A percentile compares a stretch with the other conserved stretches of the same genome.
Conservation (phyloP, 2,113 vertebrate genomes). For the Mesembrinibis cayennensis region DNA sequence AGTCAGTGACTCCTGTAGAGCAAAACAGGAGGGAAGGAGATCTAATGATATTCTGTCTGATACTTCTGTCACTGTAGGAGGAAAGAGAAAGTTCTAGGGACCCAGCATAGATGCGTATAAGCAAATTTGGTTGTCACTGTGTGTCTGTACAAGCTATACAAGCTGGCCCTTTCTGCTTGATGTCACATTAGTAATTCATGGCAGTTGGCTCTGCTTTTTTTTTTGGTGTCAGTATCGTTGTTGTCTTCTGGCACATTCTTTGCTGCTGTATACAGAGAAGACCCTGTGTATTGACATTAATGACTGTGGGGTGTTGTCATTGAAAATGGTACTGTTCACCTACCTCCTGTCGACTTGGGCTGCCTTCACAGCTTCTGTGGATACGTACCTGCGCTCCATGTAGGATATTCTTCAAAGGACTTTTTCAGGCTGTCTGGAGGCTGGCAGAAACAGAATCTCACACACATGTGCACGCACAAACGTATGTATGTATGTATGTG, state of each 20-base stretch:
- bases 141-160: neutral
- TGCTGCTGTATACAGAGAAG: neutral
- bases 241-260: neutral
- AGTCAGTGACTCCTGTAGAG: neutral
- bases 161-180: neutral
- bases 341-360: neutral
- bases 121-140: neutral
- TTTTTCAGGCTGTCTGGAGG: neutral
- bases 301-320: neutral
- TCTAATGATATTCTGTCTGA: neutral
- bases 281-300: neutral
- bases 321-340: neutral
- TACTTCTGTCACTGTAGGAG: neutral
- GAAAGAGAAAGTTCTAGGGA: neutral
- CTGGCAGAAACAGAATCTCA: neutral
- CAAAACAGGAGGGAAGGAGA: neutral
- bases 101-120: neutral
- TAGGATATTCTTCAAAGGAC: neutral
- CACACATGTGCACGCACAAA: rapidly evolving
- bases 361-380: neutral
- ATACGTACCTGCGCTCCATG: rapidly evolving
- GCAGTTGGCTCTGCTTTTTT: neutral
- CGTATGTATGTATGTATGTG: neutral
- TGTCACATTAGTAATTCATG: neutral
- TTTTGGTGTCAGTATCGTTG: neutral